Base-by-base conservation (phyloP, 1,140 invertebrate species). In the Lepidurus packardi region DNA sequence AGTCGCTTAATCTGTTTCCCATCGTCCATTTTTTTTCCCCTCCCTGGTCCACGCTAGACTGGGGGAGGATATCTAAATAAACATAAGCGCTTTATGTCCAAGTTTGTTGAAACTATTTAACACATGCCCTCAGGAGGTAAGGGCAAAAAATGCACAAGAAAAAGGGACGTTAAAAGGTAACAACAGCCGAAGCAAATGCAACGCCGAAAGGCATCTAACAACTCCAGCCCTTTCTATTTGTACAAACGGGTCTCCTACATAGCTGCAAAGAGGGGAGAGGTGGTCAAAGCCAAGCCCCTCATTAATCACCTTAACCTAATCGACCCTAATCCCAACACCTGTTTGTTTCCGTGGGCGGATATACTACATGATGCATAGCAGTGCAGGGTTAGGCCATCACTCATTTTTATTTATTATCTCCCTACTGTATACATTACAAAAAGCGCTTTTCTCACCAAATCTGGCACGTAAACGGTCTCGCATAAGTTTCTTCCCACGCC, bases 291-390 rank as follows among this genome's bases (percentile, higher is more conserved):
- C 53, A 65, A 65, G 53, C 53, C n/a, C 34, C 53, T 65, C 53
- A 65, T 65, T 65, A 65, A 65, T 65, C 53, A n/a, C 53, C 53
- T 65, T n/a, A 65, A 65, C 53, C 53, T 65, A 65, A 65, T 65
- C 53, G 53, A 65, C 53, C 53, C 53, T 65, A 65, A 65, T 65
- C 53, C 53, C 7, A 65, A 65, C 53, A 65, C 53, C 53, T 65
- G 53, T 65, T 21, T 65, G 21, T 65, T 65, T 21, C 21, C 53
- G 13, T 65, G 21, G 53, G 53, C 21, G 53, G 53, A 13, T 65
- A 7, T 65, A 34, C 34, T 34, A 34, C 34, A 34, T 34, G 34
- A 34, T 34, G 34, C 34, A 34, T 34, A 3, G 53, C 21, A 65
- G 53, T 21, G 53, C 53, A n/a, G 21, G 16, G 21, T 65, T n/a